Base-by-base conservation (phyloP, 2,113 vertebrate genomes). In the Emydocephalus ijimae region DNA sequence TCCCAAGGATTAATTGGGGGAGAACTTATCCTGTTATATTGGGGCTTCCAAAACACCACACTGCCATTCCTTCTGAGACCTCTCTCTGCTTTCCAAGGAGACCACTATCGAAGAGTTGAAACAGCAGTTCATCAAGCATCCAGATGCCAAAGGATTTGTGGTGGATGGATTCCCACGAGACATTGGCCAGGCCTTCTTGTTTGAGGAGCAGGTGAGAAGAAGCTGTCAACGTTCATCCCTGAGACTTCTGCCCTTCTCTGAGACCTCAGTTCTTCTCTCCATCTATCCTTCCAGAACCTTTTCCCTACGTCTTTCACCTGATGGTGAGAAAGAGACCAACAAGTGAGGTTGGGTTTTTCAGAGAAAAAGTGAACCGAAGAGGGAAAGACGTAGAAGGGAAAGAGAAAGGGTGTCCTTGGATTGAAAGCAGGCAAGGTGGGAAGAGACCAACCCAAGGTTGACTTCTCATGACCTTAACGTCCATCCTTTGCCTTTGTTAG, bases 151-250 rank as follows among this genome's bases (percentile, higher is more conserved):
- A 56, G 97, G 97, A 23, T 97, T 97, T 86, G 96, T 97, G 23
- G 97, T 98, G 81, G 97, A 98, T n/a, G 97, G 97, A 39, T 98
- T 98, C 56, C 97, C 97, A 23, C 93, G 97, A 87, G 97, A 97
- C 92, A 98, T 98, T 54, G 95, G 96, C 11, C 97, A 98, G 92
- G 97, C 95, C 3, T 97, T 98, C 89, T 96, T 97, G 12, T 98
- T 97, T 85, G 97, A 97, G 88, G 97, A 98, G 88, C 97, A 98
- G 97, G 97, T 97, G 85, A 11, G 93, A 34, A 9, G 54, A 39
- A 18, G 43, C 9, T 21, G 14, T 6, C 69, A 81, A 9, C 0
- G 2, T 7, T 39, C 34, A 8, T 7, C n/a, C 1, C 0, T 0
- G 5, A 39, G 34, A 39, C 45, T 48, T 48, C 45, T 18, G 64